Percentiles rank a stretch among this genome's conserved stretches.
These are phyloP conservation scores for Hippoglossus stenolepis DNA, from an alignment of 2,113 vertebrate genomes.

Conservation along the genomic window DNA sequence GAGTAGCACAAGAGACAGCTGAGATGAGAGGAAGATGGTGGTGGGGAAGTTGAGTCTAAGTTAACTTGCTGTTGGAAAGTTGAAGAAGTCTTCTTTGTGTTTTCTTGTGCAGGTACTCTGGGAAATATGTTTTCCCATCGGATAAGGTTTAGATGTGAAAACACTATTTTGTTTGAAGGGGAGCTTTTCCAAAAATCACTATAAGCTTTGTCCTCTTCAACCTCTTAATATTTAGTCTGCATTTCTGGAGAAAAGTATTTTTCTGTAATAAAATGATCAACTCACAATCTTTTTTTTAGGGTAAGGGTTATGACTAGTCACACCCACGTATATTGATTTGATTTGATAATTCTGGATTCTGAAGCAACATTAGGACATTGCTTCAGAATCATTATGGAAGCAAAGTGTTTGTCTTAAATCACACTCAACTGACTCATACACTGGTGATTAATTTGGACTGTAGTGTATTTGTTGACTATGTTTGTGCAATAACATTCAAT, in stretches of 20 bases:
- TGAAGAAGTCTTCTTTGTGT: constrained; percentile 52
- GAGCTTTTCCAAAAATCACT: constrained; percentile 5
- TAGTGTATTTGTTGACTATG: not conserved
- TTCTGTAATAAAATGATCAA: not conserved
- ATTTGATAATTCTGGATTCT: not conserved
- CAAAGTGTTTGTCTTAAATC: not conserved
- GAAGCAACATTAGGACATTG: not conserved
- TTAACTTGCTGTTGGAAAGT: constrained; percentile 52
- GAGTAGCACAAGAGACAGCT: constrained; percentile 57
- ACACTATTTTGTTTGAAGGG: constrained; percentile 22
- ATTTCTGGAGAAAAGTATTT: not conserved
- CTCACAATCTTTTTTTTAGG: not conserved
- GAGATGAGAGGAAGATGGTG: constrained; percentile 64
- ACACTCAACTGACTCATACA: not conserved
- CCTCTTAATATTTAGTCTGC: not conserved
- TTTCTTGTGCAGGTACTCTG: constrained; percentile 53
- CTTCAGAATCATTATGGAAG: too few species aligned
- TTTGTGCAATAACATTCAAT: not conserved
- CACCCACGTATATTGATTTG: not conserved
- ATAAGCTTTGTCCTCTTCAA: not conserved
- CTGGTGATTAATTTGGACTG: not conserved
- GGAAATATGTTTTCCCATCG: constrained; percentile 52
- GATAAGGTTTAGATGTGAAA: constrained; percentile 34
- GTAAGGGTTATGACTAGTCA: not conserved
- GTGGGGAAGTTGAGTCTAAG: constrained; percentile 57